Evolutionary conservation across 1,140 invertebrate genomes (phyloP), one percentile per base, ranked within the genome.

Genomic region (Luehdorfia chinensis): DNA sequence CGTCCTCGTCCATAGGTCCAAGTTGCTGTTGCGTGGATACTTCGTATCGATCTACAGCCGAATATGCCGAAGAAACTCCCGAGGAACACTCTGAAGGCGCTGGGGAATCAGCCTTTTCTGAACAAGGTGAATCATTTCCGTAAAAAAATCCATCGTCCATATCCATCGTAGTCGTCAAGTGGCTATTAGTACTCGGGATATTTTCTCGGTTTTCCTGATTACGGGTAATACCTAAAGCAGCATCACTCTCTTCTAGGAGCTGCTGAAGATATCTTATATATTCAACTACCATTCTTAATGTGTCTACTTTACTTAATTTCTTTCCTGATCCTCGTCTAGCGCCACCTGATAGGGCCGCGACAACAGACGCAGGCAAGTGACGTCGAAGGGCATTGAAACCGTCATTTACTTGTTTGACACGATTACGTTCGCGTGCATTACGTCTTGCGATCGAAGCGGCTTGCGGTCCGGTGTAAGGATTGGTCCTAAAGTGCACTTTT

Each of bases 281-380:
- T 72, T 98, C 96, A 0, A 98, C 96, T 0, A 97, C 97, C 87
- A 97, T 93, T 54, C 94, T 89, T 11, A 99, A 84, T 0, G 97
- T 99, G 74, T 98, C 97, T 4, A 98, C 97, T 90, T 99, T 99
- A 69, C 94, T 96, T 1, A 98, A 89, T 75, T 98, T 97, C 72
- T 98, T 98, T 49, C 89, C 90, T 1, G 92, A 92, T 0, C 93
- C 91, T 8, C 93, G 87, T 0, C 92, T 90, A 0, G 91, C 88
- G 1, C 90, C 90, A 41, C 90, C 89, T 7, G 90, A 90, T 45
- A 94, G 87, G 30, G 92, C 95, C 70, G 91, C 92, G 4, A 91
- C 92, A 0, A 94, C 93, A 12, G 90, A 90, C 11, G 92, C 89
- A 0, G 96, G 96, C 50, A 97, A 94, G 70, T 97, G 95, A 51